Conservation (phyloP, 1,140 invertebrate species). For the Teleogryllus occipitalis region DNA sequence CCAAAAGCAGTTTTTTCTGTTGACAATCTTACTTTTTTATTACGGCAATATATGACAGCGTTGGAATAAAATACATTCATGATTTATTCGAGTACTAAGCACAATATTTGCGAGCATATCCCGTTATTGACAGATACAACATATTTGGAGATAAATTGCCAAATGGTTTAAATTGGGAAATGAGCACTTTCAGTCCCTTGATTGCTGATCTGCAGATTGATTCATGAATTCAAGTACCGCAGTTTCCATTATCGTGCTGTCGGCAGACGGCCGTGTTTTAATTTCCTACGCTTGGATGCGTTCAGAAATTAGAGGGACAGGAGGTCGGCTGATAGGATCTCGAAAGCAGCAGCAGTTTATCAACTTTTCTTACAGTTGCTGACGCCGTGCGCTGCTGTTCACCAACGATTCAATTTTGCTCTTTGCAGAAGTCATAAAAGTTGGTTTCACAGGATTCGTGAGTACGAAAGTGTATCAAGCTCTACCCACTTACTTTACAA, state of each 20-base stretch:
- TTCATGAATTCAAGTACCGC: not conserved
- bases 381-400: not conserved
- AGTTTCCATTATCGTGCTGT: not conserved
- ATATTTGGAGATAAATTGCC: not conserved
- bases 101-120: no score
- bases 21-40: no score
- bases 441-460: no score
- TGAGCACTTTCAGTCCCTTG: not conserved
- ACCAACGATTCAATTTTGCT: no score
- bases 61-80: no score
- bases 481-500: no score
- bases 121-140: no score
- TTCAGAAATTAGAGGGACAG: not conserved
- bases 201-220: not conserved
- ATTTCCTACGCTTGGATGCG: not conserved
- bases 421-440: no score
- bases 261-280: not conserved
- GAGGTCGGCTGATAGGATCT: not conserved
- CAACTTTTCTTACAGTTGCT: not conserved
- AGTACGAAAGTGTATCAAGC: no score
- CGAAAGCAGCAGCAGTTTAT: not conserved
- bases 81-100: no score
- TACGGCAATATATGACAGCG: no score
- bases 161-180: not conserved
- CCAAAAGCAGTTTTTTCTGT: no score